These are phyloP conservation scores for Paragorgia papillata DNA, from an alignment of 92 coral and sea anemone species.

Conservation along the genomic window DNA sequence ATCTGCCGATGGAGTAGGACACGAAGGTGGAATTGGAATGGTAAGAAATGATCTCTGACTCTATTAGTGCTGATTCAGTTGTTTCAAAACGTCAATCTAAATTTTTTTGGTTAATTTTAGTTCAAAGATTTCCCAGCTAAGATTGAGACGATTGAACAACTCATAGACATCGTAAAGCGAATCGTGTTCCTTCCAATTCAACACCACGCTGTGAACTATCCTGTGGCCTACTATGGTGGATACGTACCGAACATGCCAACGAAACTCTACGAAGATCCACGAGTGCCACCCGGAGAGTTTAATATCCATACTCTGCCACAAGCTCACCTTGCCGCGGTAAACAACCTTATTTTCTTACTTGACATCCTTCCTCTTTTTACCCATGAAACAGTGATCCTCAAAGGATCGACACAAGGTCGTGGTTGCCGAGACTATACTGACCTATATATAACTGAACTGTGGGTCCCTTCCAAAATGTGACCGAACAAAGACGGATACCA, in stretches of 20 bases:
- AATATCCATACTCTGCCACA: conserved; percentile 40
- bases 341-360: too few species aligned
- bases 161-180: conserved; percentile 63
- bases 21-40: conserved; percentile 54
- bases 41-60: conserved; percentile 34
- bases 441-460: too few species aligned
- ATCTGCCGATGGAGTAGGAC: conserved; percentile 47
- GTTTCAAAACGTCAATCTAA: too few species aligned
- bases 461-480: too few species aligned
- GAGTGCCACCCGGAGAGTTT: conserved; percentile 47
- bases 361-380: too few species aligned
- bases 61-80: too few species aligned
- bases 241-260: conserved; percentile 91
- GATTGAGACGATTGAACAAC: conserved; percentile 45
- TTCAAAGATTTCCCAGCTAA: conserved; percentile 62
- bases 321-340: conserved; percentile 46
- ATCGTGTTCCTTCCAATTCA: conserved; percentile 65
- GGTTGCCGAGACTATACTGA: too few species aligned
- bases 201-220: conserved; percentile 71
- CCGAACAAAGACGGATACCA: too few species aligned
- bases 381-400: too few species aligned
- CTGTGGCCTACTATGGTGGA: conserved; percentile 79
- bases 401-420: too few species aligned
- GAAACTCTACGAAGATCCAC: conserved; percentile 73
- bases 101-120: conserved; percentile 32